phyloP scores from a whole-genome alignment of 37 sponge, comb jelly and placozoan genomes.

The Sycon ciliatum region DNA sequence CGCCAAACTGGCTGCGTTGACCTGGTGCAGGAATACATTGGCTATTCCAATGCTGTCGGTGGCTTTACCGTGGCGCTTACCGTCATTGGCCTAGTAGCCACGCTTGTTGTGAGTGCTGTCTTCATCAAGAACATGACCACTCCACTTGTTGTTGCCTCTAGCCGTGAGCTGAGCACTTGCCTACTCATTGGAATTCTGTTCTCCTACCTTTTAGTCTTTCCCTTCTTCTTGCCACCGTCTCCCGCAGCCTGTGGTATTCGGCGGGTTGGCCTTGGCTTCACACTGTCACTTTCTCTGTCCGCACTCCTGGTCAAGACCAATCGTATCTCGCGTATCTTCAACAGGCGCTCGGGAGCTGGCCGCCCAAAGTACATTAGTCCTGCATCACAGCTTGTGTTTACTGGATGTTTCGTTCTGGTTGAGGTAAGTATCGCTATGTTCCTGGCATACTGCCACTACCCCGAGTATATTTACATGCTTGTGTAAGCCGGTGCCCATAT shows the following conservation, averaged over 20 bases:
- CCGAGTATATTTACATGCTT: too few relatives aligned
- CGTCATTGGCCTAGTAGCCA: slow-evolving; percentile 26
- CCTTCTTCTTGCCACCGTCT: slow-evolving; percentile 39
- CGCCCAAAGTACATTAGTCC: slow-evolving; percentile 25
- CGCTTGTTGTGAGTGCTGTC: slow-evolving; percentile 16
- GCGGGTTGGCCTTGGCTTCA: slow-evolving; percentile 43
- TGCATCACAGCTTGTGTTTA: slow-evolving; percentile 30
- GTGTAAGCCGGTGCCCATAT: too few relatives aligned
- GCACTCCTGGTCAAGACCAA: slow-evolving; percentile 70
- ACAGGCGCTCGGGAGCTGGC: neutral
- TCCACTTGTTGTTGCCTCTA: slow-evolving; percentile 66
- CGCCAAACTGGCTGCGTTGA: neutral
- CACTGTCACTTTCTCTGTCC: slow-evolving; percentile 53
- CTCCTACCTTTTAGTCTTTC: slow-evolving; percentile 36
- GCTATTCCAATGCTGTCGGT: neutral
- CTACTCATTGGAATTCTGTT: slow-evolving; percentile 49
- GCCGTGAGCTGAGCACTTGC: slow-evolving; percentile 59
- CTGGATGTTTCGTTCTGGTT: slow-evolving; percentile 21
- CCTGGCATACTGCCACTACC: too few relatives aligned
- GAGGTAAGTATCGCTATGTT: slow-evolving; percentile 15
- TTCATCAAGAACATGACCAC: slow-evolving; percentile 43
- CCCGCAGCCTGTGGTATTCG: slow-evolving; percentile 44
- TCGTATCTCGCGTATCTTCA: slow-evolving; percentile 64
- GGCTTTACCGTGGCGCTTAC: slow-evolving; percentile 31
- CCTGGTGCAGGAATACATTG: neutral